Evolutionary conservation across 1,140 invertebrate genomes (phyloP).

Genomic region (Achroia grisella): DNA sequence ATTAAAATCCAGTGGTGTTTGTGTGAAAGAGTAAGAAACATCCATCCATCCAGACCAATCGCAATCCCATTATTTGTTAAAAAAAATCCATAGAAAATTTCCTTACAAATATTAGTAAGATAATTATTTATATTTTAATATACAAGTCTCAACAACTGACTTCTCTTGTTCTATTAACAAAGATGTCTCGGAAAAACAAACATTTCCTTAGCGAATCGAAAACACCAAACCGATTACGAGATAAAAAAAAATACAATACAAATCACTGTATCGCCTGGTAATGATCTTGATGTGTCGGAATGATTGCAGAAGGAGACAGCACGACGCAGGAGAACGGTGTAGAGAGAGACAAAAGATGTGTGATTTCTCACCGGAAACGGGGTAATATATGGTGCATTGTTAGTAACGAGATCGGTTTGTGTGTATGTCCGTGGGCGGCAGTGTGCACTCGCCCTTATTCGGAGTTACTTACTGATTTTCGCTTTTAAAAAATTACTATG

Average conservation of each 20-base stretch:
- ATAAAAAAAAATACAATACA: conserved; percentile 33
- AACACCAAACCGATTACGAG: conserved; percentile 5
- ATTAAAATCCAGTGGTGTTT: too few species aligned
- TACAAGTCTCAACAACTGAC: too few species aligned
- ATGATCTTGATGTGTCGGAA: conserved; percentile 48
- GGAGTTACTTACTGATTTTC: too few species aligned
- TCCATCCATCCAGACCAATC: too few species aligned
- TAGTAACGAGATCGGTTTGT: conserved; percentile 58
- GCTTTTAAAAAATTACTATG: too few species aligned
- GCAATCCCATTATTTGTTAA: too few species aligned
- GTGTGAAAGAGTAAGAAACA: too few species aligned
- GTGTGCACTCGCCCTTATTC: neutral
- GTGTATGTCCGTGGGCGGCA: neutral
- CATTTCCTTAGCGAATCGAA: conserved; percentile 14
- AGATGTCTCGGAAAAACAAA: too few species aligned
- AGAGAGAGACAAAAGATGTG: conserved; percentile 26
- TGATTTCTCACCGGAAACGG: conserved; percentile 54
- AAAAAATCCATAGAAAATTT: too few species aligned
- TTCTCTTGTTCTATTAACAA: too few species aligned
- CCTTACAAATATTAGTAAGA: too few species aligned
- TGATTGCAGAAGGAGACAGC: conserved; percentile 33
- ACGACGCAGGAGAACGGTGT: neutral
- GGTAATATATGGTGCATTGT: conserved; percentile 68
- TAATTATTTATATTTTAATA: too few species aligned
- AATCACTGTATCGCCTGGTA: conserved; percentile 61